A percentile compares a stretch with the other conserved stretches of the same genome.
phyloP scores from a whole-genome alignment of 2,888 invertebrate species.

The Drosophila prostipennis region DNA sequence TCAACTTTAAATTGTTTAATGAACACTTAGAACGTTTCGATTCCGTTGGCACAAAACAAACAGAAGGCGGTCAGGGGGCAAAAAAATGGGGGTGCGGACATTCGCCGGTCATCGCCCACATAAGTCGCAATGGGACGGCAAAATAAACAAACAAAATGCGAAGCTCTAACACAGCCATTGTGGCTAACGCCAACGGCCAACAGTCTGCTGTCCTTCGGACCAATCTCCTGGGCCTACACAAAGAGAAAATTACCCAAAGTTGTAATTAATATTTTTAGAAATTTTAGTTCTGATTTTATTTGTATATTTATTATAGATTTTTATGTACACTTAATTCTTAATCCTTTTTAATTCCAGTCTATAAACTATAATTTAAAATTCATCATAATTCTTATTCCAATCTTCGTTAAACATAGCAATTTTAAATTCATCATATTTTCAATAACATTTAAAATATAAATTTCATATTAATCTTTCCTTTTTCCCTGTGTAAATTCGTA shows the following conservation, averaged over 20 bases:
- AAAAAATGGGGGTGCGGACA: conserved; percentile 49
- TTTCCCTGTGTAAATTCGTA: not conserved
- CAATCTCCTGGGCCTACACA: conserved; percentile 13
- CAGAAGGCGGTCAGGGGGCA: conserved; percentile 9
- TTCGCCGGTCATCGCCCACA: conserved; percentile 68
- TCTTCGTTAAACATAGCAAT: too few relatives aligned
- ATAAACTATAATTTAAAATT: too few relatives aligned
- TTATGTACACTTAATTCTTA: too few relatives aligned
- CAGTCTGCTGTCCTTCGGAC: conserved; percentile 29
- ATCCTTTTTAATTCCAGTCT: too few relatives aligned
- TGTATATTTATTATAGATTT: too few relatives aligned
- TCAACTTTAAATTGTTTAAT: conserved; percentile 75
- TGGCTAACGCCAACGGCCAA: conserved; percentile 46
- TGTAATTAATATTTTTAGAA: too few relatives aligned
- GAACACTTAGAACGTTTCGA: conserved; percentile 69
- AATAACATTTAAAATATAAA: too few relatives aligned
- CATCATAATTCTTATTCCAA: too few relatives aligned
- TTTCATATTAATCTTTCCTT: not conserved
- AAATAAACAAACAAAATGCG: conserved; percentile 51
- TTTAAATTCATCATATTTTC: too few relatives aligned
- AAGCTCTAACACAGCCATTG: conserved; percentile 54
- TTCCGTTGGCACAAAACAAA: conserved; percentile 56
- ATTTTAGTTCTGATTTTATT: too few relatives aligned
- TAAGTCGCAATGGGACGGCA: conserved; percentile 29
- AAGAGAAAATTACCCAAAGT: too few relatives aligned